Percentiles rank a stretch among this genome's conserved stretches.
These are phyloP conservation scores for Pseudomyrmex concolor DNA, from an alignment of 1,140 invertebrate species.

Conservation along the genomic window DNA sequence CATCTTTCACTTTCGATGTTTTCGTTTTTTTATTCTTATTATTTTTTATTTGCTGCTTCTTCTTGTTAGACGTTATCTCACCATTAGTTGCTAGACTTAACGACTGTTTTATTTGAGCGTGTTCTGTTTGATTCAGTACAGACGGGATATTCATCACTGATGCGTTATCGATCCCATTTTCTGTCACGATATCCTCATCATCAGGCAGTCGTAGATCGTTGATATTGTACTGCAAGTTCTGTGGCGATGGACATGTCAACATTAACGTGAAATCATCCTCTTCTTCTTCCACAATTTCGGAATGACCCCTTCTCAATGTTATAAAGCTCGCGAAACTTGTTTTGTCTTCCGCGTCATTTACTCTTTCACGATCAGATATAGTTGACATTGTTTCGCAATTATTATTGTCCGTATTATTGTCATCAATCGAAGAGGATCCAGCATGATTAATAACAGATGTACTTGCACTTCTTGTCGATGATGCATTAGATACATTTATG, in stretches of 20 bases:
- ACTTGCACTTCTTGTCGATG: neutral
- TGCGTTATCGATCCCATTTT: conserved; percentile 43
- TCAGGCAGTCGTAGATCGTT: conserved; percentile 73
- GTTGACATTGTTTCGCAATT: neutral
- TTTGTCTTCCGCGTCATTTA: neutral
- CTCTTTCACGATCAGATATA: neutral
- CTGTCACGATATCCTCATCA: conserved; percentile 55
- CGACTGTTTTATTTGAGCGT: conserved; percentile 52
- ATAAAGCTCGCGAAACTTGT: conserved; percentile 67
- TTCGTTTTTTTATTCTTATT: conserved; percentile 16
- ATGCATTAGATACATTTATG: neutral
- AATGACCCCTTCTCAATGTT: conserved; percentile 66
- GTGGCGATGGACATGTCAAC: conserved; percentile 24
- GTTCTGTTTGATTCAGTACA: neutral
- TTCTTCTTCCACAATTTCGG: conserved; percentile 53
- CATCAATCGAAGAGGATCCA: neutral
- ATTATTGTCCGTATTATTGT: neutral
- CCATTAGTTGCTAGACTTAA: conserved; percentile 15
- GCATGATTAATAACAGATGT: neutral
- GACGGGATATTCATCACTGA: conserved; percentile 55
- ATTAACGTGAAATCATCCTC: conserved; percentile 76
- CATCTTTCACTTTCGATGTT: neutral
- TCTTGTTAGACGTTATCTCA: neutral
- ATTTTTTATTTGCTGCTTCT: conserved; percentile 17
- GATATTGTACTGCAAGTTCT: conserved; percentile 70